These are phyloP conservation scores for Steromphala cineraria DNA, from an alignment of 2,888 invertebrate genomes.

Conservation along the genomic window DNA sequence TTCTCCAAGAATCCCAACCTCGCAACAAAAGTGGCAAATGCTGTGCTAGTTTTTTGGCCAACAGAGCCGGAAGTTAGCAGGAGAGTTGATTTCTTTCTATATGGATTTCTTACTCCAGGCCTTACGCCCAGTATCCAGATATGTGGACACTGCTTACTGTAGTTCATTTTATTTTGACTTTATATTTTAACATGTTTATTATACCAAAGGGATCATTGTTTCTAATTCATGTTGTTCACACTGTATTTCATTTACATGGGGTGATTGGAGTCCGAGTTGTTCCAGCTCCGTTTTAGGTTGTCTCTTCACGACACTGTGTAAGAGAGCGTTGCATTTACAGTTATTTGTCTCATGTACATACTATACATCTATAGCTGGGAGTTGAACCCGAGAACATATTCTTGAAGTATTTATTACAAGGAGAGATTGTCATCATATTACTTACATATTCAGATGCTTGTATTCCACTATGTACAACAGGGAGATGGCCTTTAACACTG, in stretches of 20 bases:
- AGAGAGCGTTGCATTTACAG: slow-evolving; percentile 9
- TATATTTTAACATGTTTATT: slow-evolving; percentile 17
- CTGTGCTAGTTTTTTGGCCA: neutral
- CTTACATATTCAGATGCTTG: slow-evolving; percentile 9
- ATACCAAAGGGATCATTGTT: slow-evolving; percentile 23
- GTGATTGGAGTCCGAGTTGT: neutral
- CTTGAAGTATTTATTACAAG: slow-evolving; percentile 24
- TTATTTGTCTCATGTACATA: slow-evolving; percentile 23
- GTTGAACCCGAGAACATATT: slow-evolving; percentile 16
- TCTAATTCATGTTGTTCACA: slow-evolving; percentile 11
- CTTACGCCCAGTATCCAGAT: slow-evolving; percentile 1
- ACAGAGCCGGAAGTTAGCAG: neutral
- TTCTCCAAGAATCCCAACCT: no score
- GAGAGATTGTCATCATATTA: slow-evolving; percentile 13
- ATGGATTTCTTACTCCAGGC: neutral
- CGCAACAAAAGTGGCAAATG: neutral
- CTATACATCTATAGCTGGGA: neutral
- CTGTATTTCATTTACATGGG: neutral
- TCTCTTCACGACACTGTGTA: neutral
- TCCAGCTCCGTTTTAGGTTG: slow-evolving; percentile 7
- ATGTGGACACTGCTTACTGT: neutral
- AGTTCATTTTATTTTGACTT: slow-evolving; percentile 8
- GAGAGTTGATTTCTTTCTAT: neutral
- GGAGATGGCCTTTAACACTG: no score
- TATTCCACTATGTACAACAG: neutral